Evolutionary conservation across 64 coral and sea anemone genomes (phyloP), one percentile per base, ranked within the genome.

Genomic region (Montipora foliosa): DNA sequence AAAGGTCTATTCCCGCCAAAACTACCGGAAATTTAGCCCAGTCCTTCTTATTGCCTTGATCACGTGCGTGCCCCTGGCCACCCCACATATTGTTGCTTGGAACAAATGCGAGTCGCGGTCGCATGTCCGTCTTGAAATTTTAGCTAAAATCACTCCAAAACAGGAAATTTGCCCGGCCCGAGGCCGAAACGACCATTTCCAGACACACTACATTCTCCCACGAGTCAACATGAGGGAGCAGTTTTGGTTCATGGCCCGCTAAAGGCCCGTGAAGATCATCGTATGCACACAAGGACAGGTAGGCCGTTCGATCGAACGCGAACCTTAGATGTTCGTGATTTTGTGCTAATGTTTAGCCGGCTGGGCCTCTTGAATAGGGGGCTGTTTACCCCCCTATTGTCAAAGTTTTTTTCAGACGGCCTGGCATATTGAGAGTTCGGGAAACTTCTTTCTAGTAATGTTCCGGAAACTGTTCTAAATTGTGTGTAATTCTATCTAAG

Each of bases 101-200:
- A 97, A 97, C 95, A 97, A 97, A 97, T 97, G 95, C 95, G 75
- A 97, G 95, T 97, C 91, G 95, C 93, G 95, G 92, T 97, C 95
- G 95, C 92, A 97, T 97, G 95, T 94, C 95, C 95, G 95, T 97
- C 95, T 89, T 97, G 95, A 97, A 97, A 97, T 97, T 97, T 75
- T 97, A 97, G 77, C 95, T 97, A 97, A 97, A 97, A 94, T 97
- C 95, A 94, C 95, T 97, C 96, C 96, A 97, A 97, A 97, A 97
- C 96, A 97, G 96, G 96, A 97, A 97, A 93, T 97, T 97, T 97
- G 96, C 82, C 78, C 93, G 92, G 78, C 55, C 75, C 82, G 90
- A 77, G 89, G 89, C 76, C 83, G 87, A 84, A 88, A 89, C 93
- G 84, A 83, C 83, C 93, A 91, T 95, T 92, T 89, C 85, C 84